Evolutionary conservation across 1,140 invertebrate genomes (phyloP).

Genomic region (Drosophila nasuta): DNA sequence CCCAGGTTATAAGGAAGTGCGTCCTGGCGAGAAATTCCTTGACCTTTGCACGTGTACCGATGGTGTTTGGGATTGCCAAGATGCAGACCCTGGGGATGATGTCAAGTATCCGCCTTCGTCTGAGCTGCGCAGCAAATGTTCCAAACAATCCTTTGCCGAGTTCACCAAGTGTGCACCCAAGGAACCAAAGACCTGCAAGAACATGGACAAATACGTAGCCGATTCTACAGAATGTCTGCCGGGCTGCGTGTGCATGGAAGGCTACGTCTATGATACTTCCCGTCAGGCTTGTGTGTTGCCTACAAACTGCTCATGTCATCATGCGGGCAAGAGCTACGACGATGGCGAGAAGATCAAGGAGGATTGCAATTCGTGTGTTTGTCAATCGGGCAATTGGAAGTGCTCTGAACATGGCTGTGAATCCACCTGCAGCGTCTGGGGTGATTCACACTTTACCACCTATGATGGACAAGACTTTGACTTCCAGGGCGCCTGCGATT

Average conservation of each 20-base stretch:
- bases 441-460: conserved; percentile 94
- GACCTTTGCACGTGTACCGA: conserved; percentile 91
- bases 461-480: conserved; percentile 94
- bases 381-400: conserved; percentile 89
- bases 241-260: conserved; percentile 92
- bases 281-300: conserved; percentile 89
- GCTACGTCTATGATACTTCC: conserved; percentile 90
- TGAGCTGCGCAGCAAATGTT: conserved; percentile 87
- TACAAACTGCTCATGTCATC: conserved; percentile 93
- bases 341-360: conserved; percentile 91
- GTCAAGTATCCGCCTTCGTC: conserved; percentile 87
- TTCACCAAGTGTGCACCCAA: conserved; percentile 91
- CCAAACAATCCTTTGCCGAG: conserved; percentile 87
- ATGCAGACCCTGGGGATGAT: conserved; percentile 88
- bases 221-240: conserved; percentile 88
- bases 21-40: conserved; percentile 87
- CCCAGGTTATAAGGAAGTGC: conserved; percentile 90
- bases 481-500: conserved; percentile 95
- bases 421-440: conserved; percentile 92
- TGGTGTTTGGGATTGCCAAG: conserved; percentile 90
- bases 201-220: conserved; percentile 88
- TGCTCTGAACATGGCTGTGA: conserved; percentile 88
- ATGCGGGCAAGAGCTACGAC: conserved; percentile 92
- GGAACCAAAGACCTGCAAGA: conserved; percentile 93
- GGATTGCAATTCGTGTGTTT: conserved; percentile 93